Evolutionary conservation across 2,888 invertebrate species (phyloP), one percentile per base, ranked within the genome.

Genomic region (Mamestra brassicae): DNA sequence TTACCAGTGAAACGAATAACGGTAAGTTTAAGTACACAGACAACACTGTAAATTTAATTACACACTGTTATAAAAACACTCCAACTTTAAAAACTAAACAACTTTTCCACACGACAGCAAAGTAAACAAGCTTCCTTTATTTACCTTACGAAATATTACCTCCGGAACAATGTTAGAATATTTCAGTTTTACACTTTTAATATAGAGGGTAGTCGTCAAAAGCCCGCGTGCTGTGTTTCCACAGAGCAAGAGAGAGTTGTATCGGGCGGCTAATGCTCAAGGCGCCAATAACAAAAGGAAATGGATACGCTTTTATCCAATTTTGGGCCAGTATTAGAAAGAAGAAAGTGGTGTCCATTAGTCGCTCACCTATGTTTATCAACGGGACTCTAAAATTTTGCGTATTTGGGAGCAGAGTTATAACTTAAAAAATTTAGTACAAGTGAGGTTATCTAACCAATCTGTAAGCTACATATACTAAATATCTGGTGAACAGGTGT

Each of bases 111-210:
- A 47, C 54, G 65, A 54, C 55, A 67, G 6, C 52, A 58, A 58
- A 68, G 62, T 65, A 66, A 65, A 62, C 38, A 83, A 69, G 57
- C 54, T 66, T 54, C 47, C 57, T 65, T 71, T 81, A 60, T 81
- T 62, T 84, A 81, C 81, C 42, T 10, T 11, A 34, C 52, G 57
- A 85, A 73, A 78, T 85, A 85, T 82, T 58, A 71, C 61, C 61
- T 61, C n/a, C 36, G n/a, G 71, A 82, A 83, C 83, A 83, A 83
- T 65, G 80, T 60, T 55, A 69, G 74, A 81, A 84, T 71, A 82
- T 82, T 83, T 78, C 83, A 79, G 78, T 84, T 83, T 84, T 85
- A 84, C 74, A 85, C 75, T 79, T 83, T 84, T 84, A 85, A 85
- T 85, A 85, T 74, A 69, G 75, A 71, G 60, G 72, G 70, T 63